These are phyloP conservation scores for Charadrius vociferus DNA, from an alignment of 2,113 vertebrate species.

Conservation along the genomic window DNA sequence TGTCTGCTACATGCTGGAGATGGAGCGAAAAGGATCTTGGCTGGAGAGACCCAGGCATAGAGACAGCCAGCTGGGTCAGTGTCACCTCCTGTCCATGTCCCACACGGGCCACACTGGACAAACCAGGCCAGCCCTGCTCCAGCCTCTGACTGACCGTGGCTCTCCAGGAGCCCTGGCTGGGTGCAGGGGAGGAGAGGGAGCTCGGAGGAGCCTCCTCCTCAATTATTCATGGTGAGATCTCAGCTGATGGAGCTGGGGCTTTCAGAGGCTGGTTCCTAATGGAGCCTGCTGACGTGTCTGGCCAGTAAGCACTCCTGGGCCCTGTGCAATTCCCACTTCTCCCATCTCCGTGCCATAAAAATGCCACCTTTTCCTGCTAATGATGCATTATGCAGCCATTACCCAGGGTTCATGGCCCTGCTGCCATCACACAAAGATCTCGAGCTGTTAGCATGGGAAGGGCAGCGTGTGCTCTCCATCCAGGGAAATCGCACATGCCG, in stretches of 20 bases:
- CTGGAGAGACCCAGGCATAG: background rate
- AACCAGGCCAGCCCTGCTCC: rapidly evolving
- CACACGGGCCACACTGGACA: background rate
- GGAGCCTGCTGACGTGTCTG: background rate
- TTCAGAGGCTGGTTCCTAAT: conserved; percentile 26
- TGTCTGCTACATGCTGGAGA: background rate
- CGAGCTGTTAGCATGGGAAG: background rate
- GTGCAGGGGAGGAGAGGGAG: background rate
- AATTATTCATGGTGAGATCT: conserved; percentile 53
- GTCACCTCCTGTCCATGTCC: background rate
- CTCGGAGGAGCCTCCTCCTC: background rate
- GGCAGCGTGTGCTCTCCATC: background rate
- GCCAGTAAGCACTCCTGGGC: conserved; percentile 37
- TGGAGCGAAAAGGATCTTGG: background rate
- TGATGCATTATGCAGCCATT: background rate
- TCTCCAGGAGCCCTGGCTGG: background rate
- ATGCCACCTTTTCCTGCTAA: conserved; percentile 15
- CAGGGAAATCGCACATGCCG: background rate
- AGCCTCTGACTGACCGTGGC: rapidly evolving
- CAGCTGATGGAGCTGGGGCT: conserved; percentile 29
- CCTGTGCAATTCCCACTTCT: conserved; percentile 42
- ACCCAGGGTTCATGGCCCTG: background rate
- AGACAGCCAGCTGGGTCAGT: background rate
- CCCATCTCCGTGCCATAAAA: background rate
- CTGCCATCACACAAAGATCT: background rate